Conservation (phyloP, 2,113 vertebrate genomes). For the Progne subis region DNA sequence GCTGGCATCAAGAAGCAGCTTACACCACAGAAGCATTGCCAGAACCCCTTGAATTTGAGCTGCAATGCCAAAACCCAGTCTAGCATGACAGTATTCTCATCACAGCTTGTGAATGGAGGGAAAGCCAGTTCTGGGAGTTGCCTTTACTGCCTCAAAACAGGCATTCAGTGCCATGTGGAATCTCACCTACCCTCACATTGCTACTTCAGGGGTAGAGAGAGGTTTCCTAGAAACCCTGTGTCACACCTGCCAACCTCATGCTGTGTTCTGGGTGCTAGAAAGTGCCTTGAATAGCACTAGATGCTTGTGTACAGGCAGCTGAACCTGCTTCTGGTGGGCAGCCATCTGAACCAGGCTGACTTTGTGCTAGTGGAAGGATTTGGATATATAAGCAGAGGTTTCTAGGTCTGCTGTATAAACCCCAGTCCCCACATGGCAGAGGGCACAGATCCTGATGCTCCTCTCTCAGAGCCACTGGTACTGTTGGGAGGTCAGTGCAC, state of each 20-base stretch:
- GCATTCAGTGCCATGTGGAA: accelerated
- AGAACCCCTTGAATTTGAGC: not conserved
- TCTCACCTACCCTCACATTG: not conserved
- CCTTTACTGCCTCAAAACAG: not conserved
- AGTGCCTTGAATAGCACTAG: not conserved
- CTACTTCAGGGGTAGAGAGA: not conserved
- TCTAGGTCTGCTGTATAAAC: not conserved
- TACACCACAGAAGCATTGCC: not conserved
- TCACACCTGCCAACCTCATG: not conserved
- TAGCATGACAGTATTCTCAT: not conserved
- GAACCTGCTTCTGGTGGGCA: not conserved
- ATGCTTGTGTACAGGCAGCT: not conserved
- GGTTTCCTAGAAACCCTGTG: not conserved
- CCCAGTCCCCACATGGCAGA: not conserved
- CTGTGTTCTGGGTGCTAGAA: not conserved
- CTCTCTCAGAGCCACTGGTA: not conserved
- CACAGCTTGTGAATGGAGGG: not conserved
- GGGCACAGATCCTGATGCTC: not conserved
- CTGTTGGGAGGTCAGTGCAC: not conserved
- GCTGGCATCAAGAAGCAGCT: not conserved
- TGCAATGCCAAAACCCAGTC: not conserved
- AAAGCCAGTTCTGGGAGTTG: not conserved
- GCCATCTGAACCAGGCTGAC: not conserved
- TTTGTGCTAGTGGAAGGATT: not conserved
- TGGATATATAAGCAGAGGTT: not conserved